phyloP scores from a whole-genome alignment of 2,113 vertebrate species.

The Eulemur rufifrons region DNA sequence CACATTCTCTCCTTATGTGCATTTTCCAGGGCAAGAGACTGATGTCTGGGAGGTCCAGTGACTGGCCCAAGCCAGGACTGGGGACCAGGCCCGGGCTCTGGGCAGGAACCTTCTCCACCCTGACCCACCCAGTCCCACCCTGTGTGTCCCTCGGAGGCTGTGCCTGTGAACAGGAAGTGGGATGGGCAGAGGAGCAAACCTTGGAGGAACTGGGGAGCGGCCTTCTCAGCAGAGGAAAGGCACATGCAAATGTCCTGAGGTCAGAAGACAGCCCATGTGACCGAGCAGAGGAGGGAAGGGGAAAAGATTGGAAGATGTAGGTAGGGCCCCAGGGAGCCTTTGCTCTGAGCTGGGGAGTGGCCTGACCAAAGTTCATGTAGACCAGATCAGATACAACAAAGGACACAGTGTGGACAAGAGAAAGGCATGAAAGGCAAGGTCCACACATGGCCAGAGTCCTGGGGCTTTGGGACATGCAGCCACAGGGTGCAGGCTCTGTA shows the following conservation, averaged over 20 bases:
- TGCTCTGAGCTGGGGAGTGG: background rate
- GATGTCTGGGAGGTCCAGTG: background rate
- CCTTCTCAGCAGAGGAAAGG: background rate
- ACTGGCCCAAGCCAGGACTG: background rate
- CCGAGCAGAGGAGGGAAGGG: background rate
- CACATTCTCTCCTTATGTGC: fast-evolving
- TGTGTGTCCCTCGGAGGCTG: background rate
- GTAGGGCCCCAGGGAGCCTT: background rate
- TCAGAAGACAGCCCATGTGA: background rate
- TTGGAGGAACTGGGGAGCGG: background rate
- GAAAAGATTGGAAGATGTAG: background rate
- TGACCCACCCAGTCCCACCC: background rate
- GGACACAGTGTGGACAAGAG: background rate
- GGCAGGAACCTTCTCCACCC: fast-evolving
- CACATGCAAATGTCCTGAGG: background rate
- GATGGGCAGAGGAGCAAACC: background rate
- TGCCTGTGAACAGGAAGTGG: background rate
- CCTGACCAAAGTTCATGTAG: background rate
- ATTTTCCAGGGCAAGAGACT: background rate
- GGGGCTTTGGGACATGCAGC: background rate
- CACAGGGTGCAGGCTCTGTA: background rate
- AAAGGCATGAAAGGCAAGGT: background rate
- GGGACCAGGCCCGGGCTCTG: fast-evolving
- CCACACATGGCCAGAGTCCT: background rate
- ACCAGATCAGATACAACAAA: background rate